Base-by-base conservation (phyloP, 2,797 vertebrate genomes). In the Sebastes trivittatus region DNA sequence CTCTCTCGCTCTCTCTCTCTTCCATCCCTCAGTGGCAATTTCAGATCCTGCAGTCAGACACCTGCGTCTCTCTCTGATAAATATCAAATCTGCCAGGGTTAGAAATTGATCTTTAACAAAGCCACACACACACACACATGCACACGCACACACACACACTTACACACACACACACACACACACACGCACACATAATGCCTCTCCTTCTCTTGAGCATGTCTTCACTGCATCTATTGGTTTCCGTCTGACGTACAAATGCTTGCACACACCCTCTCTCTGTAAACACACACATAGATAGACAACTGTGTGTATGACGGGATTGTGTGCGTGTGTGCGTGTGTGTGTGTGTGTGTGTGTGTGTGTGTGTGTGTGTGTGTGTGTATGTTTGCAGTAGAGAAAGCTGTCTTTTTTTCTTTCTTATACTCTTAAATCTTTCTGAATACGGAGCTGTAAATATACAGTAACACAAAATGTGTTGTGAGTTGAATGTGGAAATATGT, bases 51-150 rank as follows among this genome's bases (percentile, higher is more conserved):
- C 62, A 77, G 65, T 77, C 58, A 10, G 25, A 85, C 81, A 84
- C 81, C 87, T 90, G 87, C 66, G 38, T 77, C 83, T 88, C 75
- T 67, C 49, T 84, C 88, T 86, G 32, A 91, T 89, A 88, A 81
- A 90, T 90, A 91, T 91, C 87, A 79, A 90, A 79, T 85, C 56
- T 81, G 78, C 68, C 56, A 77, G 69, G 76, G 58, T 58, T 66
- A 64, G 63, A 82, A 63, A 81, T 56, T 11, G 75, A 72, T 77
- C 72, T 79, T 77, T 67, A 62, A 69, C 49, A 20, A 52, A 1
- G 4, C 60, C 22, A 30, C 56, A 46, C 22, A 10, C 18, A 2
- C 56, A 2, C 22, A 0, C 30, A 52, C 49, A 29, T 23, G 16
- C 30, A 29, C 55, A 27, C 36, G 9, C 69, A 42, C 25, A 29